Evolutionary conservation across 2,113 vertebrate species (phyloP), one percentile per base, ranked within the genome.

Genomic region (Excalfactoria chinensis): DNA sequence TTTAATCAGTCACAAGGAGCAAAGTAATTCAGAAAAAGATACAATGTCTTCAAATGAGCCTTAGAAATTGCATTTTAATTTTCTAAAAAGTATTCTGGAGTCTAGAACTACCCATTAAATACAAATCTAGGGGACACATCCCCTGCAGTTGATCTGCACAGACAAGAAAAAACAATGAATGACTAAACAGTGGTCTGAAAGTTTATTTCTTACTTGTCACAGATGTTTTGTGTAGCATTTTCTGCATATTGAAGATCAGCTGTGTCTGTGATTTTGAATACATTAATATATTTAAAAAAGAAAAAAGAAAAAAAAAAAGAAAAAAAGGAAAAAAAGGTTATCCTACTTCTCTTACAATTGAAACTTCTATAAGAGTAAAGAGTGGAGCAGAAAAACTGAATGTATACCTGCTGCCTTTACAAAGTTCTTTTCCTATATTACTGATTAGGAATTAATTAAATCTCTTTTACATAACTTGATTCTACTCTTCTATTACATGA

Each of bases 1-100:
- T 84, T 94, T 90, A 96, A 90, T 90, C 76, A 93, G 35, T 63
- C 86, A 7, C 23, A 59, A 92, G 44, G 22, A 91, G 44, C 32
- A 84, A 90, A 95, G 85, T 70, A 92, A 76, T 90, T 86, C 44
- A 79, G 77, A 67, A 84, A 73, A 92, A 78, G 73, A 94, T 84
- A 93, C 86, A 96, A 96, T 93, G 59, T 84, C 90, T 86, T 89
- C 74, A 96, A 94, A 95, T 90, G 92, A 96, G 67, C 28, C 59
- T 92, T 89, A 48, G 35, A 94, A 93, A 89, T 67, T 49, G 34
- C 44, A 35, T 70, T 88, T 94, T 78, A 22, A 22, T 94, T 92
- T 93, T 93, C 37, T 73, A 53, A 82, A 86, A 90, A 76, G 16
- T 84, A 41, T 73, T 73, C 21, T 84, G 32, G 11, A 93, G 44